Evolutionary conservation across 2,888 invertebrate genomes (phyloP).

Genomic region (Pammene aurita): DNA sequence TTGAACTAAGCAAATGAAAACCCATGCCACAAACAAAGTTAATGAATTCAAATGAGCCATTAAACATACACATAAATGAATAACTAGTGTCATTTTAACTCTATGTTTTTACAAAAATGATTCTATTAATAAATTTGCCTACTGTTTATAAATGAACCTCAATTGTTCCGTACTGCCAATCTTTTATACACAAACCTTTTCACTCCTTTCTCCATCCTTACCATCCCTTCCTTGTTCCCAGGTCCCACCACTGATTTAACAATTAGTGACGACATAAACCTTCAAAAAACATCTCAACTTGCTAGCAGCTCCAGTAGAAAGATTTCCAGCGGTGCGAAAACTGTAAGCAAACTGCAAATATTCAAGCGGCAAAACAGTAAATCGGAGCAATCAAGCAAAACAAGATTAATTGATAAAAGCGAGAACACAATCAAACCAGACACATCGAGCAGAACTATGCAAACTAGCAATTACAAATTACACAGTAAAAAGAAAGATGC

Average conservation of each 20-base stretch:
- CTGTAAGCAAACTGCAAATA: conserved; percentile 10
- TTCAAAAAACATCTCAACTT: neutral
- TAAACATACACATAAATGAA: too few relatives aligned
- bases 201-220: conserved; percentile 17
- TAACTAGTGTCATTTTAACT: too few relatives aligned
- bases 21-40: too few relatives aligned
- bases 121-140: too few relatives aligned
- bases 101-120: too few relatives aligned
- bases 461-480: conserved; percentile 1
- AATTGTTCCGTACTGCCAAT: too few relatives aligned
- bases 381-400: neutral
- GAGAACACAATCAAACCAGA: neutral
- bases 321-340: conserved; percentile 12
- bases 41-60: too few relatives aligned
- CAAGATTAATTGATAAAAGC: neutral
- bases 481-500: neutral
- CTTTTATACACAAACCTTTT: too few relatives aligned
- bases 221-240: conserved; percentile 35
- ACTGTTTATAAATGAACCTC: too few relatives aligned
- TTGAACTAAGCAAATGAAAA: too few relatives aligned
- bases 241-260: conserved; percentile 21
- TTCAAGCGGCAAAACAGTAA: conserved; percentile 3
- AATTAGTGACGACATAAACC: neutral
- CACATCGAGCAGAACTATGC: neutral
- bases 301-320: neutral